A percentile compares a stretch with the other conserved stretches of the same genome.
phyloP scores from a whole-genome alignment of 2,797 vertebrate species.

The Coluber constrictor region DNA sequence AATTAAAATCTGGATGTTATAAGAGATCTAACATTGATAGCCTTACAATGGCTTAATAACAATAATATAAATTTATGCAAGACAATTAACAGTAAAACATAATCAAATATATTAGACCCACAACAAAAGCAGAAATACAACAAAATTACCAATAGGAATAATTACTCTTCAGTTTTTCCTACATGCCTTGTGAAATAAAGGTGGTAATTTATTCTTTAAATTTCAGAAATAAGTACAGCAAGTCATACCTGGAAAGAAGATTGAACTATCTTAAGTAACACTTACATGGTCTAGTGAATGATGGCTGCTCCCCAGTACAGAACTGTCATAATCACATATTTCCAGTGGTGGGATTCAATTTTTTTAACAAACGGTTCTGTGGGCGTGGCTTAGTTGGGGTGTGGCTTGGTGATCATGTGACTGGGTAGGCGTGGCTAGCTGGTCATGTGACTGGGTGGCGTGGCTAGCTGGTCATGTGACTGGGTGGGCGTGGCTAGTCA shows the following conservation, averaged over 20 bases:
- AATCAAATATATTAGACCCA: neutral
- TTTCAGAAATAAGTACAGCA: neutral
- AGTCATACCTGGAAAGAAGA: no score
- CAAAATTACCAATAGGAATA: neutral
- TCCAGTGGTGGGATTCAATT: no score
- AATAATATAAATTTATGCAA: neutral
- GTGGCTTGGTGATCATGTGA: no score
- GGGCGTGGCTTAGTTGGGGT: no score
- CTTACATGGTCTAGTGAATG: neutral
- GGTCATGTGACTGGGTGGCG: no score
- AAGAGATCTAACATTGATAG: neutral
- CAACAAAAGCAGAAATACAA: neutral
- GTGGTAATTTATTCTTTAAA: neutral
- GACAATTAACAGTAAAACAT: neutral
- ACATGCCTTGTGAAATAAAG: neutral
- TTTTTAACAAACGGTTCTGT: no score
- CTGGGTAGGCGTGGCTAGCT: no score
- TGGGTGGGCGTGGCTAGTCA: no score
- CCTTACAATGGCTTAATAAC: neutral
- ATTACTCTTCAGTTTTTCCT: neutral
- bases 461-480: no score
- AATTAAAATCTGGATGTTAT: neutral
- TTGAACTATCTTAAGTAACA: neutral
- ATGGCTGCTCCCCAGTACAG: neutral
- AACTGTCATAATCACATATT: neutral